Evolutionary conservation across 2,888 invertebrate genomes (phyloP).

Genomic region (Drosophila subsilvestris): DNA sequence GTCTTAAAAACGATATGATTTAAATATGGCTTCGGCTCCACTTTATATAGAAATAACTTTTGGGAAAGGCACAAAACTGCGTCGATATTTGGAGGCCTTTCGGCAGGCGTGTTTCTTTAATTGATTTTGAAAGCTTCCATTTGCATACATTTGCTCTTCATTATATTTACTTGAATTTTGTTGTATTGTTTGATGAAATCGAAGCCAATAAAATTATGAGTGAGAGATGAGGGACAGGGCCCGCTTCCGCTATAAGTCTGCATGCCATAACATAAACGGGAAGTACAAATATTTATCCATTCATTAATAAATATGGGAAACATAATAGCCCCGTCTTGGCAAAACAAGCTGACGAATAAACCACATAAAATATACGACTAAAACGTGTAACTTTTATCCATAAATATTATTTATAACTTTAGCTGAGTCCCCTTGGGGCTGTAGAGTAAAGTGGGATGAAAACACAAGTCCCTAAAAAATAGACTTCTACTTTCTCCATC

Average conservation of each 20-base stretch:
- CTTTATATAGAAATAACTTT: slow-evolving; percentile 27
- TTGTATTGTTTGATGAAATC: not conserved
- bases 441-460: not conserved
- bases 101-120: slow-evolving; percentile 57
- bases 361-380: not conserved
- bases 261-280: not conserved
- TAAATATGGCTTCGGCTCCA: slow-evolving; percentile 47
- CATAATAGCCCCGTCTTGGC: not conserved
- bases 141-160: slow-evolving; percentile 45
- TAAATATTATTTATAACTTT: not conserved
- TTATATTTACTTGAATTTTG: slow-evolving; percentile 24
- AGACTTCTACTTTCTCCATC: not conserved
- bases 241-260: not conserved
- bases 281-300: not conserved
- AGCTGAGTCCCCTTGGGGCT: too few relatives aligned
- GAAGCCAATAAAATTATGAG: not conserved
- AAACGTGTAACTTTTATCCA: not conserved
- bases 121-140: slow-evolving; percentile 70
- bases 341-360: too few relatives aligned
- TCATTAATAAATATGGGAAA: not conserved
- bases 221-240: too few relatives aligned
- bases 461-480: not conserved
- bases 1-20: slow-evolving; percentile 59
- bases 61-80: slow-evolving; percentile 34
- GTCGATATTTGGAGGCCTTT: slow-evolving; percentile 54